Evolutionary conservation across 92 coral and sea anemone species (phyloP).

Genomic region (Muricea muricata): DNA sequence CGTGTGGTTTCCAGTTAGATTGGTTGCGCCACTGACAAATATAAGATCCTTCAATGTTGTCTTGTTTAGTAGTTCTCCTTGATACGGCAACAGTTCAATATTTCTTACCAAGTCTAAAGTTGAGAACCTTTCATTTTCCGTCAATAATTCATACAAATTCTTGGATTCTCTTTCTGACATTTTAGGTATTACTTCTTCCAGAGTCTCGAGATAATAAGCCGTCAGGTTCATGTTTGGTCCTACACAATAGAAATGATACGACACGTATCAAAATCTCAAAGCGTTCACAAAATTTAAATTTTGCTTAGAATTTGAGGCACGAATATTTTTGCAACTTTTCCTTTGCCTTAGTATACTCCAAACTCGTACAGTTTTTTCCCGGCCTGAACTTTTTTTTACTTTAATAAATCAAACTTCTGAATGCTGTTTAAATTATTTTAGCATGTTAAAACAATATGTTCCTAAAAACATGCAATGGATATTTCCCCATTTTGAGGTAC

Average conservation of each 20-base stretch:
- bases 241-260: background rate
- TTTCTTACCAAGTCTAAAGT: slow-evolving; percentile 34
- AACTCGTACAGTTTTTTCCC: no score
- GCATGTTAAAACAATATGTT: no score
- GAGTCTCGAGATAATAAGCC: background rate
- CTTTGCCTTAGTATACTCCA: no score
- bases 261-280: no score
- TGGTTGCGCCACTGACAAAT: slow-evolving; percentile 12
- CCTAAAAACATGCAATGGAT: no score
- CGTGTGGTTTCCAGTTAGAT: slow-evolving; percentile 16
- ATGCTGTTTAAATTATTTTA: no score
- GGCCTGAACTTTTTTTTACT: no score
- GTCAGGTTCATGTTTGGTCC: slow-evolving; percentile 31
- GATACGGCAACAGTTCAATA: slow-evolving; percentile 13
- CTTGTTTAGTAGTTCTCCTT: slow-evolving; percentile 5
- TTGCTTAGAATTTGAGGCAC: no score
- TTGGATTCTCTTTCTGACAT: background rate
- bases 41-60: slow-evolving; percentile 12
- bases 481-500: no score
- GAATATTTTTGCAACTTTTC: no score
- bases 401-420: no score
- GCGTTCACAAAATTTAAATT: no score
- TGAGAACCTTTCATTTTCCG: background rate
- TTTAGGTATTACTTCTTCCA: background rate
- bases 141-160: slow-evolving; percentile 15